Conservation (phyloP, 2,888 invertebrate species). For the Drosophila barbarae region DNA sequence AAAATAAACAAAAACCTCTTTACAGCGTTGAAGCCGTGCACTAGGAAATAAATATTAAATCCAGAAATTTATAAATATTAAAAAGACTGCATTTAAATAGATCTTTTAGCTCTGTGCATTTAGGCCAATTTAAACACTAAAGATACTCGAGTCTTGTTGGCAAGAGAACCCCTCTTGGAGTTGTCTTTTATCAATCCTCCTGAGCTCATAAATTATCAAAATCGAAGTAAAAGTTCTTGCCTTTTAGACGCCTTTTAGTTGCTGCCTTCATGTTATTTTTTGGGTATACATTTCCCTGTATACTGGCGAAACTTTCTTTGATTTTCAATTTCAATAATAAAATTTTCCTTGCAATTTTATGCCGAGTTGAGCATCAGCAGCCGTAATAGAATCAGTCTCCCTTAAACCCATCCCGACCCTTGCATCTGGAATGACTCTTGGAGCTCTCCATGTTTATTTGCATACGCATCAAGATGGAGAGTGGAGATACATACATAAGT, state of each 20-base stretch:
- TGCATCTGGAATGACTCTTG: conserved; percentile 27
- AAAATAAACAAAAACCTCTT: background rate
- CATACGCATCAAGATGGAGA: conserved; percentile 38
- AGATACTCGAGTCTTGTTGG: background rate
- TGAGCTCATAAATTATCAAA: conserved; percentile 29
- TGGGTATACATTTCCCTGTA: conserved; percentile 1
- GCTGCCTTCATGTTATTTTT: background rate
- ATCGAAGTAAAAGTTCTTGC: conserved; percentile 22
- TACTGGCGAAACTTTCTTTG: conserved; percentile 37
- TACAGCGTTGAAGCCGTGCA: background rate
- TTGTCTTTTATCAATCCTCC: conserved; percentile 16
- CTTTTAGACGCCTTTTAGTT: conserved; percentile 23
- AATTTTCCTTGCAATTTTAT: conserved; percentile 70
- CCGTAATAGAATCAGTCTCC: conserved; percentile 32
- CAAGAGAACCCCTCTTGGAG: background rate
- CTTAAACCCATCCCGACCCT: conserved; percentile 1
- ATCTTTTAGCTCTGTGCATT: background rate
- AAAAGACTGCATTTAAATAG: background rate
- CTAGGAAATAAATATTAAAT: background rate
- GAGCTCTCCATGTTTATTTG: conserved; percentile 43
- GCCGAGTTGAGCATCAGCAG: conserved; percentile 58
- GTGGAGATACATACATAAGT: conserved; percentile 36
- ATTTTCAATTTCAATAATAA: conserved; percentile 71
- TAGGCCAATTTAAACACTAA: background rate
- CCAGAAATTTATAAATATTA: no score